A percentile compares a stretch with the other conserved stretches of the same genome.
These are phyloP conservation scores for Orchestia grillus DNA, from an alignment of 1,140 invertebrate species.

Conservation along the genomic window DNA sequence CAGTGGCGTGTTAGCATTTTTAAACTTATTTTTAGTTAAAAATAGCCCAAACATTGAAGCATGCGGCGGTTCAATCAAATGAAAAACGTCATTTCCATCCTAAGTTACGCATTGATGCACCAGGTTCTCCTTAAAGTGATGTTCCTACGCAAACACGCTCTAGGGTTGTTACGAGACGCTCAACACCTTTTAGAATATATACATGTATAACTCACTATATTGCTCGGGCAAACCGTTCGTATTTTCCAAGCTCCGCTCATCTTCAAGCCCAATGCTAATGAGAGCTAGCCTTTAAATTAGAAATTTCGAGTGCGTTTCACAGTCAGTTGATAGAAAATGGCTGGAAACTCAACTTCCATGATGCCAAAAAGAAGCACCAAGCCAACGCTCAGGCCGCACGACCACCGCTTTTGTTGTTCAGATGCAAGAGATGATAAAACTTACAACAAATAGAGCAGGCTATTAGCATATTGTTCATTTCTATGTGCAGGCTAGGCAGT, in stretches of 20 bases:
- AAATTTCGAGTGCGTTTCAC: not conserved
- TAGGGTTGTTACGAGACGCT: too few species aligned
- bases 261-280: not conserved
- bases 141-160: too few species aligned
- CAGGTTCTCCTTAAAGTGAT: too few species aligned
- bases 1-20: too few species aligned
- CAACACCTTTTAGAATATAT: too few species aligned
- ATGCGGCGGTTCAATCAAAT: too few species aligned
- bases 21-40: too few species aligned
- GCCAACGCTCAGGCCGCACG: not conserved
- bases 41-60: too few species aligned
- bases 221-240: not conserved
- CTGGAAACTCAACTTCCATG: not conserved
- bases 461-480: constrained; percentile 10
- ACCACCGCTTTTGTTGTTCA: not conserved
- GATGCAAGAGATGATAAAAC: not conserved
- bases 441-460: not conserved
- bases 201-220: too few species aligned
- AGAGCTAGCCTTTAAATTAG: not conserved
- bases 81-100: too few species aligned
- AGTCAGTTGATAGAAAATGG: not conserved
- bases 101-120: too few species aligned
- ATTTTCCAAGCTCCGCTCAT: not conserved
- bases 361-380: not conserved
- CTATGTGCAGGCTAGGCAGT: not conserved